These are phyloP conservation scores for Dinomys branickii DNA, from an alignment of 2,113 vertebrate genomes.

Conservation along the genomic window DNA sequence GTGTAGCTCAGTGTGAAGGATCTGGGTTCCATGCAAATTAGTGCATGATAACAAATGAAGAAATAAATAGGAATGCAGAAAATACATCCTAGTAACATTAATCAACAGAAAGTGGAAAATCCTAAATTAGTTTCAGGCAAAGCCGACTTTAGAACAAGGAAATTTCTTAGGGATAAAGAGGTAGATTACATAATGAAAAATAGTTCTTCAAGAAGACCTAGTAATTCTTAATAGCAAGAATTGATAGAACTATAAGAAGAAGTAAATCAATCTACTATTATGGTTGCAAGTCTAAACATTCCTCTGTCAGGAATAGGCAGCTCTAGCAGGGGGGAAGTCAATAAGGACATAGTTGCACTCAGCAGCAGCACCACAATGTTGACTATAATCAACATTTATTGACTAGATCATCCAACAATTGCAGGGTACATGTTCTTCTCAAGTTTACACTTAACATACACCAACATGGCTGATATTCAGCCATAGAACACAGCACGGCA, in stretches of 20 bases:
- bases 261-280: neutral
- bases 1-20: neutral
- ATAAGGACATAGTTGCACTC: neutral
- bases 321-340: neutral
- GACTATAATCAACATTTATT: too few relatives aligned
- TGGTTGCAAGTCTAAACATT: neutral
- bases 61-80: neutral
- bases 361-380: neutral
- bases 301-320: neutral
- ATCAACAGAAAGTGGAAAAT: neutral
- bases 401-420: neutral
- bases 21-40: neutral
- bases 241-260: neutral
- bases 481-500: neutral
- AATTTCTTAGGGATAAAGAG: neutral
- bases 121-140: neutral
- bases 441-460: neutral
- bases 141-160: neutral
- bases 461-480: neutral
- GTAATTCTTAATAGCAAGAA: neutral
- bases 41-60: neutral
- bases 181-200: neutral
- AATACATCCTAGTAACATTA: neutral
- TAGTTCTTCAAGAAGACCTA: neutral
- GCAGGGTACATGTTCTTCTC: neutral